Evolutionary conservation across 2,888 invertebrate genomes (phyloP), one percentile per base, ranked within the genome.

Genomic region (Hesperia comma): DNA sequence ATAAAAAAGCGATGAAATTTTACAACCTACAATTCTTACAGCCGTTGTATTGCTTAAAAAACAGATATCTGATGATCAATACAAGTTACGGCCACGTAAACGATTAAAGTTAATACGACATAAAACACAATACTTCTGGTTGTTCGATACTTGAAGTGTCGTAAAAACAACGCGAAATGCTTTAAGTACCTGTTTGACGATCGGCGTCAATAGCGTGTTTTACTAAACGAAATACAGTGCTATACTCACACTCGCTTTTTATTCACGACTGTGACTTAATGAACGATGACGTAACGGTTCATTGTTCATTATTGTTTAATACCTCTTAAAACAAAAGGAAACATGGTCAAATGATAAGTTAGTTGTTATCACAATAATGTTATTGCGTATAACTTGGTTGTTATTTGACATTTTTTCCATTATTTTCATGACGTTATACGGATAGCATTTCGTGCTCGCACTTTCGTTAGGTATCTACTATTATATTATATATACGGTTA

Each of bases 71-170:
- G n/a, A 32, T 17, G 7, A 32, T 32, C 26, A 53, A 53, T 53
- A 19, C n/a, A 46, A 62, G 83, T 85, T 85, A 87, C 84, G 81
- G 80, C 81, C 81, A 85, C 82, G 83, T 84, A 85, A 86, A 84
- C 86, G 84, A 85, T 86, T 82, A 83, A 86, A 86, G 80, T 85
- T 85, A 79, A 87, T 84, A 77, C 68, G 80, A 80, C 78, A 81
- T 81, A 87, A 86, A 86, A 84, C 79, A 80, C 82, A 84, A 86
- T 86, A 83, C 86, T 84, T 84, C 83, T 81, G 72, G 83, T 87
- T 88, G 87, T 86, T 88, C 86, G 86, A 86, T 86, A 83, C 82
- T 82, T 79, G 79, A 80, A 80, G 77, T 79, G 75, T 87, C 88
- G 85, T 91, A 88, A 90, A 60, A 54, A 6, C 26, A 5, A 19